Evolutionary conservation across 1,140 invertebrate species (phyloP).

Genomic region (Lutraria rhynchaena): DNA sequence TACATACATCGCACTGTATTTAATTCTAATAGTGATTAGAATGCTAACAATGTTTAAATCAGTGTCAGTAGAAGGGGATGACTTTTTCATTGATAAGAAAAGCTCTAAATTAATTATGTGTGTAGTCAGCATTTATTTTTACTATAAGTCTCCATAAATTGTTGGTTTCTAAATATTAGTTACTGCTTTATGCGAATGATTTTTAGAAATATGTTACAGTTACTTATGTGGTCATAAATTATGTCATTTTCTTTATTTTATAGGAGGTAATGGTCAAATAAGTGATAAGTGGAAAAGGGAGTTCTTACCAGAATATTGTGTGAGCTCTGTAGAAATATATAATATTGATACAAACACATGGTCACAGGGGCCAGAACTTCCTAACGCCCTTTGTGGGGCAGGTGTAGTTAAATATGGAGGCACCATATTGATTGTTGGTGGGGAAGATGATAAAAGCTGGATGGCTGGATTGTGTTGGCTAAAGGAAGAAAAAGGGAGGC

Average conservation of each 20-base stretch:
- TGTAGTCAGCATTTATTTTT: no score
- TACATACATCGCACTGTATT: no score
- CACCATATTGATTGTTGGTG: constrained; percentile 78
- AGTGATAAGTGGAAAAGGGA: constrained; percentile 80
- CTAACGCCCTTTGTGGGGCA: constrained; percentile 80
- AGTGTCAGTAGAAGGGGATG: no score
- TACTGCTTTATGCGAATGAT: no score
- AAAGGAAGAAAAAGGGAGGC: constrained; percentile 71
- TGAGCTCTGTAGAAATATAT: constrained; percentile 78
- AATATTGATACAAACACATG: constrained; percentile 75
- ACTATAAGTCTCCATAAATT: no score
- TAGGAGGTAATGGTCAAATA: constrained; percentile 79
- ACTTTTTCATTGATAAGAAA: no score
- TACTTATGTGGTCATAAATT: background rate
- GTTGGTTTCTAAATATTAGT: no score
- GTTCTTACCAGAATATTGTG: constrained; percentile 79
- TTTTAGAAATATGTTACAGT: no score
- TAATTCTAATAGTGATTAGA: no score
- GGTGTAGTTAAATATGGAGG: constrained; percentile 79
- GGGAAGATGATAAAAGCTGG: constrained; percentile 81
- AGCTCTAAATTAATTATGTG: no score
- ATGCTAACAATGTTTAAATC: no score
- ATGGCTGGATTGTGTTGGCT: constrained; percentile 80
- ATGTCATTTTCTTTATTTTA: background rate
- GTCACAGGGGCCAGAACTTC: constrained; percentile 77